These are phyloP conservation scores for Trinorchestia longiramus DNA, from an alignment of 1,140 invertebrate genomes.

Conservation along the genomic window DNA sequence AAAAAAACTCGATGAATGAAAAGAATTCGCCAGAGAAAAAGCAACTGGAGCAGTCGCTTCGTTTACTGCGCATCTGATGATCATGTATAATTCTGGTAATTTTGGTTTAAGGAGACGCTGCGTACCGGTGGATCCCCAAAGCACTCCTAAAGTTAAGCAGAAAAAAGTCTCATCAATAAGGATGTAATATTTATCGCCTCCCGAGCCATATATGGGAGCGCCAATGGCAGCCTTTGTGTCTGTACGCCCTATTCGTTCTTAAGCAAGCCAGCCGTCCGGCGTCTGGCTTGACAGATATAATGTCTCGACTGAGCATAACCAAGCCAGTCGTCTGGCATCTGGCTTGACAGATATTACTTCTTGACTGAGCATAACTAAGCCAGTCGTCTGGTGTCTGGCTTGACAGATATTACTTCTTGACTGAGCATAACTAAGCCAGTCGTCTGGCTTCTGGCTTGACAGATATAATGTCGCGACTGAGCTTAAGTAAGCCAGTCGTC, in stretches of 20 bases:
- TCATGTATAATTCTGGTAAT: slow-evolving; percentile 44
- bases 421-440: background rate
- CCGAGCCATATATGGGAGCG: background rate
- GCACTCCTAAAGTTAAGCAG: slow-evolving; percentile 17
- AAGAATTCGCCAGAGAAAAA: background rate
- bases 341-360: background rate
- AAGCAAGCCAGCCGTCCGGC: background rate
- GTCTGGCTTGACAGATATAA: background rate
- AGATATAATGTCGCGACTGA: background rate
- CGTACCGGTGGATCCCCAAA: background rate
- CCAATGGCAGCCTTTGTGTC: slow-evolving; percentile 12
- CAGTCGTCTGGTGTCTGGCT: background rate
- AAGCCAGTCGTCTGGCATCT: background rate
- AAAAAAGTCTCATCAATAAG: slow-evolving; percentile 44
- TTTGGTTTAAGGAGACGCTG: slow-evolving; percentile 22
- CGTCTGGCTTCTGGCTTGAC: background rate
- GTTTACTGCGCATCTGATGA: background rate
- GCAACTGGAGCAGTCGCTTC: background rate
- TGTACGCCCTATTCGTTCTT: background rate
- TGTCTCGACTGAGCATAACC: background rate
- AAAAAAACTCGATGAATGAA: background rate
- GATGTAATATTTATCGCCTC: slow-evolving; percentile 12
- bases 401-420: background rate
- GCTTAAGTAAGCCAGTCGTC: no score
- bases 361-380: background rate